Percentiles rank a stretch among this genome's conserved stretches.
These are phyloP conservation scores for Parauchenoglanis punctatus DNA, from an alignment of 2,797 vertebrate species.

Conservation along the genomic window DNA sequence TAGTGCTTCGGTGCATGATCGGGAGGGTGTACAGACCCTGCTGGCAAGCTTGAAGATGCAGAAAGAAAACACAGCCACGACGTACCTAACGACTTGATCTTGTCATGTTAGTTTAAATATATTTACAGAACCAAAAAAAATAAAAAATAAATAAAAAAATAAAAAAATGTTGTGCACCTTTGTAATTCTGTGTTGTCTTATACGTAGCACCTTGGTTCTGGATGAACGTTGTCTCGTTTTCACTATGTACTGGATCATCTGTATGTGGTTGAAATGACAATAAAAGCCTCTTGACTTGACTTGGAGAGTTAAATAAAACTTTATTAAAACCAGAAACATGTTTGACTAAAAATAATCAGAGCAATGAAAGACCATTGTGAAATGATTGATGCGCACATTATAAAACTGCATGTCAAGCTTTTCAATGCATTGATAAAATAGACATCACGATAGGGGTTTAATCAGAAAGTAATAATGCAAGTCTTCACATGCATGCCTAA, in stretches of 20 bases:
- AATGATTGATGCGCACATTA: not conserved
- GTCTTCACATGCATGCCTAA: too few species aligned
- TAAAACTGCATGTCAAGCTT: not conserved
- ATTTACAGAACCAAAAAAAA: constrained; percentile 38
- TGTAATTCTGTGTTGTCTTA: too few species aligned
- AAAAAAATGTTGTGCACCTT: too few species aligned
- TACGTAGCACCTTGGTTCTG: too few species aligned
- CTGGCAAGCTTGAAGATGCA: constrained; percentile 79
- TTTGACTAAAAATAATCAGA: constrained; percentile 5
- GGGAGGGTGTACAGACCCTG: constrained; percentile 95
- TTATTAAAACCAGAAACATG: constrained; percentile 67
- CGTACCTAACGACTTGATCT: not conserved
- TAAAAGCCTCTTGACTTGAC: not conserved
- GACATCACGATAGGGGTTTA: not conserved
- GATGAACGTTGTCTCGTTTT: too few species aligned
- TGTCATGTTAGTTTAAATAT: constrained; percentile 14
- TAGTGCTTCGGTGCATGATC: constrained; percentile 94
- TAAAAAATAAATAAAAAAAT: too few species aligned
- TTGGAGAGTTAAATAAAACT: constrained; percentile 63
- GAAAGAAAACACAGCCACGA: not conserved
- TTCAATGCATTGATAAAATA: not conserved
- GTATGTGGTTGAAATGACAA: too few species aligned
- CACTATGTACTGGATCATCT: too few species aligned
- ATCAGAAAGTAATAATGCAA: not conserved
- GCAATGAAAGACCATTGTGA: not conserved